These are phyloP conservation scores for Bagarius yarrelli DNA, from an alignment of 2,113 vertebrate genomes.

Conservation along the genomic window DNA sequence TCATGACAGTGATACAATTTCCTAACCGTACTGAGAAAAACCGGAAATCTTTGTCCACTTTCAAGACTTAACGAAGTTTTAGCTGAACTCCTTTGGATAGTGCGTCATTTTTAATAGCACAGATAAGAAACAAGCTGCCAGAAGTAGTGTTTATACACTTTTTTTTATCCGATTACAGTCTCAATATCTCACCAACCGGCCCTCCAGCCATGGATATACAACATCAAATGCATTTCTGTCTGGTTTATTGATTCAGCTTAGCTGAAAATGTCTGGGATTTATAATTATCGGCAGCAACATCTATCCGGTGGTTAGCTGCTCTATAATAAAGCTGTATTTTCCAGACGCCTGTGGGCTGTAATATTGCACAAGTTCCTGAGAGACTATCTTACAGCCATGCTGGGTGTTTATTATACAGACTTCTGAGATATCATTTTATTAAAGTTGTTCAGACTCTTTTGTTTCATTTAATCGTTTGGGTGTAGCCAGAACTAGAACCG, in stretches of 20 bases:
- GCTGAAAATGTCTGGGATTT: neutral
- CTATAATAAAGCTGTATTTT: neutral
- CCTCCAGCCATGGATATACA: neutral
- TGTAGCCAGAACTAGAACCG: neutral
- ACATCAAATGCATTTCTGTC: neutral
- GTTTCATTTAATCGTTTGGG: neutral
- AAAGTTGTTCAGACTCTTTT: neutral
- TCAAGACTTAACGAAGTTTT: neutral
- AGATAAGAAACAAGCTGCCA: neutral
- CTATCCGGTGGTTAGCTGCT: neutral
- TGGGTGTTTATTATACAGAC: constrained; percentile 3
- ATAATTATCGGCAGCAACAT: neutral
- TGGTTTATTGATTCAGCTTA: neutral
- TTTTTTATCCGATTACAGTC: neutral
- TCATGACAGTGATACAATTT: too few relatives aligned
- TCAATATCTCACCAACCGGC: neutral
- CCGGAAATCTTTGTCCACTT: neutral
- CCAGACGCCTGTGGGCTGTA: neutral
- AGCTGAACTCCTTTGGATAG: neutral
- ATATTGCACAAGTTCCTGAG: neutral
- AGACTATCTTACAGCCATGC: neutral
- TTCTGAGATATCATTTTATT: neutral
- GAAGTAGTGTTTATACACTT: neutral
- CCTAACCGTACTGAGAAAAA: constrained; percentile 4
- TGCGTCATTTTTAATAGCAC: neutral